Evolutionary conservation across 2,888 invertebrate species (phyloP), one percentile per base, ranked within the genome.

Genomic region (Catocala nupta): DNA sequence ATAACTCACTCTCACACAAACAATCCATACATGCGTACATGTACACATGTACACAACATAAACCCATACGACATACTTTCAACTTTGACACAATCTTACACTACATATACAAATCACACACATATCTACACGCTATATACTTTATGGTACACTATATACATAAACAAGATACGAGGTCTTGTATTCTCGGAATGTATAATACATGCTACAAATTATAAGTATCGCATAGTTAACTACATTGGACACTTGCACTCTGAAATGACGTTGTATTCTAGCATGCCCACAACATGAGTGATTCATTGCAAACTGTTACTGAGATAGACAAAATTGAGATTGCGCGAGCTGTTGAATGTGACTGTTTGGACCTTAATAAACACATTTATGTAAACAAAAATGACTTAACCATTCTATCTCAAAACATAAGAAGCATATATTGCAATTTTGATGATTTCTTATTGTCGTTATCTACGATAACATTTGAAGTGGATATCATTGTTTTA

Each of bases 271-370:
- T 36, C 7, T 36, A 7, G 7, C 5, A 5, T 36, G 36, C 1
- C 3, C 4, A 1, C 3, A 36, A 2, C 1, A 48, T 50, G 49
- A 7, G 13, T 50, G 13, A 33, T 11, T 33, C 6, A 25, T 9
- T 33, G 10, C 10, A 33, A 10, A 33, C 51, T 8, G 36, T 51
- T 5, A 33, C 36, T 36, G 51, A 51, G 12, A 12, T 49, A 33
- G 49, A 49, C 33, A 49, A 49, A 1, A 5, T 49, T 8, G 49
- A 49, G 25, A 49, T 49, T 25, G 49, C 49, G 9, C 49, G 33
- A 25, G 5, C 33, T 5, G 10, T 49, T 33, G 49, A 49, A 49
- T 33, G 49, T 10, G 49, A 49, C 10, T 33, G 6, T 7, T 25
- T 33, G 5, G 49, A 49, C 5, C 49, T 49, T 3, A 12, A 5